These are phyloP conservation scores for Ceraclea dissimilis DNA, from an alignment of 2,888 invertebrate genomes.

Conservation along the genomic window DNA sequence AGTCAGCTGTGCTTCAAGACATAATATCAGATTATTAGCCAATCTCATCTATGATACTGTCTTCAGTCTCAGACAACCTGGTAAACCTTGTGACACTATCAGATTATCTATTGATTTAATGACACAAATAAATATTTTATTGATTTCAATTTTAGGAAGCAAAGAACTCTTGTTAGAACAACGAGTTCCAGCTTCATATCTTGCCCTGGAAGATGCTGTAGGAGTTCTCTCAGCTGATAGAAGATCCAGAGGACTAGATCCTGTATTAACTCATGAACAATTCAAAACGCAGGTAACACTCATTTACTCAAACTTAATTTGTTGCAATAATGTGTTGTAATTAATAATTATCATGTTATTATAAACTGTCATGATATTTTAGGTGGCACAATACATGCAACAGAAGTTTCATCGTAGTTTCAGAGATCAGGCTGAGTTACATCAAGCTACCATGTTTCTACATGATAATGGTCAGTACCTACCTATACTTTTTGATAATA, in stretches of 20 bases:
- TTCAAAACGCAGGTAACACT: constrained; percentile 46
- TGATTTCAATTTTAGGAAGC: constrained; percentile 51
- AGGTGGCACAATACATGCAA: constrained; percentile 58
- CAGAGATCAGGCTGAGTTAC: constrained; percentile 83
- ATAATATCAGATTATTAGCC: constrained; percentile 83
- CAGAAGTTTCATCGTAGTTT: constrained; percentile 64
- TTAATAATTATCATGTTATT: too few relatives aligned
- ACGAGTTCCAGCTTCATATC: constrained; percentile 91
- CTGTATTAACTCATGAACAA: constrained; percentile 75
- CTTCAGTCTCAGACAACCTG: constrained; percentile 83
- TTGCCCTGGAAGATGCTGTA: constrained; percentile 90
- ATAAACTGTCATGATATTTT: too few relatives aligned
- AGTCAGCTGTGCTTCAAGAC: constrained; percentile 80
- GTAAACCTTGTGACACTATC: too few relatives aligned
- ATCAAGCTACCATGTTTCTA: constrained; percentile 93
- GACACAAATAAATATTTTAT: neutral
- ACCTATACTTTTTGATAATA: neutral
- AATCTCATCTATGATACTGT: constrained; percentile 91
- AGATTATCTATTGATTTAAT: too few relatives aligned
- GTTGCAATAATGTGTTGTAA: too few relatives aligned
- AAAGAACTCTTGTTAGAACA: constrained; percentile 88
- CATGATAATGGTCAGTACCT: constrained; percentile 79
- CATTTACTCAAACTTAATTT: neutral
- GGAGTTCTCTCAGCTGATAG: constrained; percentile 72
- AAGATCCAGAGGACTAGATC: constrained; percentile 61